A percentile compares a stretch with the other conserved stretches of the same genome.
Evolutionary conservation across 53 echinoderm and acorn worm genomes (phyloP).

Genomic region (Astropecten irregularis): DNA sequence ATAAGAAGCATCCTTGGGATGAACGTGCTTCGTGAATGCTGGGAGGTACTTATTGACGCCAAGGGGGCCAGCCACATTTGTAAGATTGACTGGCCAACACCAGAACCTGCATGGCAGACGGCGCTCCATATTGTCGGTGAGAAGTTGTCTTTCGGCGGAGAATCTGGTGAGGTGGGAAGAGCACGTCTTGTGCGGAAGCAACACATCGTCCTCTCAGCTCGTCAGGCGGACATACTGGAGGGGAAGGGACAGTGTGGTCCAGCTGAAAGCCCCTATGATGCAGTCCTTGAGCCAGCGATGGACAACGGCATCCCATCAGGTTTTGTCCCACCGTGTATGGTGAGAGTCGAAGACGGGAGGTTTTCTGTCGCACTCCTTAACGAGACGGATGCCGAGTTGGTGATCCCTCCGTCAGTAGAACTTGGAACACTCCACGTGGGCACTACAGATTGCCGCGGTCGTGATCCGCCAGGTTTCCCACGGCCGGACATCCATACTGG

Average conservation of each 20-base stretch:
- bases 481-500: not conserved
- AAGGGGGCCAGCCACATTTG: not conserved
- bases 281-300: constrained; percentile 6
- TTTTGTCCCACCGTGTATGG: constrained; percentile 3
- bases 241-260: not conserved
- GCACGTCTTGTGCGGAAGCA: not conserved
- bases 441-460: too few species aligned
- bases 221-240: constrained; percentile 7
- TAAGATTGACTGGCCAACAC: constrained; percentile 24
- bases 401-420: not conserved
- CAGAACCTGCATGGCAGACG: constrained; percentile 39
- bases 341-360: constrained; percentile 6
- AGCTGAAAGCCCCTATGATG: not conserved
- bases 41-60: constrained; percentile 10
- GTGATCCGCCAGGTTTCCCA: not conserved
- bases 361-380: constrained; percentile 15
- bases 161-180: not conserved
- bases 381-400: constrained; percentile 10
- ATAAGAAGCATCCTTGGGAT: constrained; percentile 33
- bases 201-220: constrained; percentile 19
- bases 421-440: not conserved
- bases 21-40: constrained; percentile 36
- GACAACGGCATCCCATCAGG: not conserved
- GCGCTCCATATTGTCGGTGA: constrained; percentile 29
- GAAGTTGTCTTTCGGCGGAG: not conserved